These are phyloP conservation scores for Eumeta japonica DNA, from an alignment of 1,140 invertebrate genomes.

Conservation along the genomic window DNA sequence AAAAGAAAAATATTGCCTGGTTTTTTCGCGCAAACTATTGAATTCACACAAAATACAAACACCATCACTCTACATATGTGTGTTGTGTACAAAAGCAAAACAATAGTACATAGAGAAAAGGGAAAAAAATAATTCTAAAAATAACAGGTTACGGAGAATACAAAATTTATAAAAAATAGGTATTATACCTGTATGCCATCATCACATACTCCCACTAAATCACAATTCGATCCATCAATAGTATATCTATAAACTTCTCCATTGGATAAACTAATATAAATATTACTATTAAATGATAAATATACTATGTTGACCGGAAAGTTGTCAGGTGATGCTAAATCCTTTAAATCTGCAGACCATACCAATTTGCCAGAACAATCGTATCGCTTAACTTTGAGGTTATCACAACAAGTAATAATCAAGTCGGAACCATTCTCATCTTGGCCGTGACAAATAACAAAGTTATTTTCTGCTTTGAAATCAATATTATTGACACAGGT, in stretches of 20 bases:
- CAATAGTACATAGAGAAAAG: too few relatives aligned
- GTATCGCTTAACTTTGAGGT: slow-evolving; percentile 34
- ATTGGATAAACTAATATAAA: slow-evolving; percentile 35
- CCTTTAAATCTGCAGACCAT: slow-evolving; percentile 32
- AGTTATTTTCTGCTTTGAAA: slow-evolving; percentile 20
- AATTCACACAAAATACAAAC: too few relatives aligned
- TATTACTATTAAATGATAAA: slow-evolving; percentile 30
- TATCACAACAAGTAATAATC: slow-evolving; percentile 40
- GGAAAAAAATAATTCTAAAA: too few relatives aligned
- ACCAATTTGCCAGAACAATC: slow-evolving; percentile 23
- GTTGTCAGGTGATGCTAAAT: slow-evolving; percentile 22
- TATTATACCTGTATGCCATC: slow-evolving; percentile 40
- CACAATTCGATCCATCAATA: slow-evolving; percentile 22
- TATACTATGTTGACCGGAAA: slow-evolving; percentile 35
- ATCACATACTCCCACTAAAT: slow-evolving; percentile 33
- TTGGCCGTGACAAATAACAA: slow-evolving; percentile 27
- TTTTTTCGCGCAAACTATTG: too few relatives aligned
- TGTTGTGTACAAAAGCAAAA: too few relatives aligned
- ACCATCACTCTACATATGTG: too few relatives aligned
- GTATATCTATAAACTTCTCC: slow-evolving; percentile 37
- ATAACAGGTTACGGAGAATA: too few relatives aligned
- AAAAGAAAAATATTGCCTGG: too few relatives aligned
- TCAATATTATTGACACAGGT: slow-evolving; percentile 21
- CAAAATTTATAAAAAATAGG: too few relatives aligned
- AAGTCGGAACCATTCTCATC: slow-evolving; percentile 24